phyloP scores from a whole-genome alignment of 2,888 invertebrate species.

The Choreutis nemorana region DNA sequence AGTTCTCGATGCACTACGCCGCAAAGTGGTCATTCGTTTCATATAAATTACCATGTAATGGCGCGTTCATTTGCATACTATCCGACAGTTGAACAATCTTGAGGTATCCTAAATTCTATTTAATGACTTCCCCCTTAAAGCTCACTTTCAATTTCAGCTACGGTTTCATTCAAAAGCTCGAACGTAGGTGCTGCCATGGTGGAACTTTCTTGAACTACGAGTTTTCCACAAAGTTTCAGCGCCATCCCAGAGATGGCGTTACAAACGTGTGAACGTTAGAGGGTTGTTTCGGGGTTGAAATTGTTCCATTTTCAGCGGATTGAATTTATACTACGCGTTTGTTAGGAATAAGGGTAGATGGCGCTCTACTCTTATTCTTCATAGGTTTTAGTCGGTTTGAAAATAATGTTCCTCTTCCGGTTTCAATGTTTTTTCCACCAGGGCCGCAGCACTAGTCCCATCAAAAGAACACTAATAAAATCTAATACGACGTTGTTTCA shows the following conservation, averaged over 20 bases:
- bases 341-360: constrained; percentile 21
- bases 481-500: too few relatives aligned
- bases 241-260: constrained; percentile 53
- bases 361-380: constrained; percentile 16
- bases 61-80: constrained; percentile 64
- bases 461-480: too few relatives aligned
- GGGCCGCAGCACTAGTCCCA: too few relatives aligned
- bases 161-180: constrained; percentile 56
- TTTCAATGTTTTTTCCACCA: constrained; percentile 2
- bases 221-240: constrained; percentile 39
- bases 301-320: constrained; percentile 17
- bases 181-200: constrained; percentile 27
- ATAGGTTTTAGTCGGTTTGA: constrained; percentile 4
- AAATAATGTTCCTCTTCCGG: constrained; percentile 4
- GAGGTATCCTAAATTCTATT: constrained; percentile 27
- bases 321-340: too few relatives aligned
- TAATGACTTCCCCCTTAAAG: constrained; percentile 19
- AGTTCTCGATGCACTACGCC: constrained; percentile 59
- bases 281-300: constrained; percentile 29
- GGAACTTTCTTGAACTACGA: constrained; percentile 38
- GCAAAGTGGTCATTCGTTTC: constrained; percentile 67
- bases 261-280: constrained; percentile 11
- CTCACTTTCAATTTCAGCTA: constrained; percentile 17
- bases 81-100: constrained; percentile 24
- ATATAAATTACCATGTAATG: constrained; percentile 68